A percentile compares a stretch with the other conserved stretches of the same genome.
Conservation (phyloP, 2,888 invertebrate species). For the Tryphoninae sp. region DNA sequence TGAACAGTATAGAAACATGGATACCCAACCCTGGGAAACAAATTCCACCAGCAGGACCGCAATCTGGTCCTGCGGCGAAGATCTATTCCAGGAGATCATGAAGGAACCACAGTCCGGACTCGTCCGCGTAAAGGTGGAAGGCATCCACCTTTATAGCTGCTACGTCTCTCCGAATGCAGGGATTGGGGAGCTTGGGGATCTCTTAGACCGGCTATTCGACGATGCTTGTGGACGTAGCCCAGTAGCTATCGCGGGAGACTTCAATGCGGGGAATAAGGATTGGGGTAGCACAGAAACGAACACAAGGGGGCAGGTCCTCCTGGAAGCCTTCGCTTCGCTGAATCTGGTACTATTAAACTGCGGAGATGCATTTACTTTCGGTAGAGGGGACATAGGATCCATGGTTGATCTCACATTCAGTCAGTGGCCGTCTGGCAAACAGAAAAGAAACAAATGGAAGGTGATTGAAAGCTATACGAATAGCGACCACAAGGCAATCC, state of each 20-base stretch:
- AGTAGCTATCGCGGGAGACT: constrained; percentile 63
- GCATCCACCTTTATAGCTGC: constrained; percentile 58
- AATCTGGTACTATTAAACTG: constrained; percentile 16
- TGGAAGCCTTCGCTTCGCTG: constrained; percentile 38
- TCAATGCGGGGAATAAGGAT: constrained; percentile 57
- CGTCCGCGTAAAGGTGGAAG: constrained; percentile 31
- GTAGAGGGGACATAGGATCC: not conserved
- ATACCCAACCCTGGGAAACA: constrained; percentile 10
- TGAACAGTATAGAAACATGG: constrained; percentile 2
- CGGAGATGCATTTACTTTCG: constrained; percentile 6
- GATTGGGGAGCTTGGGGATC: constrained; percentile 37
- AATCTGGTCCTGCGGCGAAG: constrained; percentile 9
- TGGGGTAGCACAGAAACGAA: constrained; percentile 63
- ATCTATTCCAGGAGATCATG: constrained; percentile 42
- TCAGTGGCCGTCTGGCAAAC: constrained; percentile 7
- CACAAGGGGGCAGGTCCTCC: constrained; percentile 51
- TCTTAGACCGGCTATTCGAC: constrained; percentile 49
- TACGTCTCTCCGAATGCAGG: constrained; percentile 57
- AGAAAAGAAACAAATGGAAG: constrained; percentile 27
- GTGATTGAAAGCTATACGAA: constrained; percentile 56
- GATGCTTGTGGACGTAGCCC: constrained; percentile 49
- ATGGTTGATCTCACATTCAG: constrained; percentile 24
- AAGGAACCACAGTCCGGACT: constrained; percentile 22
- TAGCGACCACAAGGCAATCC: constrained; percentile 47
- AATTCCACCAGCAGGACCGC: constrained; percentile 11